These are phyloP conservation scores for Lepus americanus DNA, from an alignment of 2,113 vertebrate genomes.

Conservation along the genomic window DNA sequence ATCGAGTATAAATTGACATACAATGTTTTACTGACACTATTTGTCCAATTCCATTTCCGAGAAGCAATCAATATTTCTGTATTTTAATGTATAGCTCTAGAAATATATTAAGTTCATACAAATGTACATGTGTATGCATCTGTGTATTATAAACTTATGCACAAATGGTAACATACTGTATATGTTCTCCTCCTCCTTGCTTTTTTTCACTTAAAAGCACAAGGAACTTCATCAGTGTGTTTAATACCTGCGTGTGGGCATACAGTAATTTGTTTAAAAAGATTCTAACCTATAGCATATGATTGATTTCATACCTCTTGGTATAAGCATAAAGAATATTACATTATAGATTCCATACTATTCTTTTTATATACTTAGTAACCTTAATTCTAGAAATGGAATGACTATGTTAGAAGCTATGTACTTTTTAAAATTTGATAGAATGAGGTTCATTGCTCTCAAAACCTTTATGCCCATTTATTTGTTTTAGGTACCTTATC, in stretches of 20 bases:
- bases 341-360: background rate
- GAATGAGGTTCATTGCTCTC: background rate
- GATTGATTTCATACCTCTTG: background rate
- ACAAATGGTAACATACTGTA: background rate
- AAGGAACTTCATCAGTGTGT: background rate
- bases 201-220: conserved; percentile 28
- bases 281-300: background rate
- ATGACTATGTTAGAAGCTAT: background rate
- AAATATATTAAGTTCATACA: background rate
- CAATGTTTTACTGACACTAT: background rate
- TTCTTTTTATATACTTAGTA: background rate
- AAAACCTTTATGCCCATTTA: background rate
- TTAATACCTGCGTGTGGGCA: conserved; percentile 23
- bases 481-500: background rate
- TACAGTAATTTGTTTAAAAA: background rate
- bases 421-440: background rate
- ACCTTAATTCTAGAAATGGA: background rate
- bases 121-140: background rate
- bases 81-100: conserved; percentile 18
- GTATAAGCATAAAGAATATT: background rate
- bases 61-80: background rate
- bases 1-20: background rate
- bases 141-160: background rate
- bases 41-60: background rate
- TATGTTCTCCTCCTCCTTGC: background rate